Evolutionary conservation across 2,797 vertebrate species (phyloP).

Genomic region (Lithobates sylvaticus): DNA sequence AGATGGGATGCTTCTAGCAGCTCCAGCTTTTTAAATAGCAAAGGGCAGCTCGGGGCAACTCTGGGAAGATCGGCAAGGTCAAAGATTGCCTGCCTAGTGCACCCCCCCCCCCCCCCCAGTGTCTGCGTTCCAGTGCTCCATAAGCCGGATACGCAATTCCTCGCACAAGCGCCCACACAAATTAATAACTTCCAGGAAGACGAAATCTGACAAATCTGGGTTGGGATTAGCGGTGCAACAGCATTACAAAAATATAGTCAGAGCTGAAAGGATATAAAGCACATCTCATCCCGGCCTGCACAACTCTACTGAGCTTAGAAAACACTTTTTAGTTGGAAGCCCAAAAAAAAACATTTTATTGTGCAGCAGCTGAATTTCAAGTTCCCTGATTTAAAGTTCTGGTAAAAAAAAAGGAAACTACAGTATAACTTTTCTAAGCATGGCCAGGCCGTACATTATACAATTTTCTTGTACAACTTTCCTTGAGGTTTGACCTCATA

Average conservation of each 20-base stretch:
- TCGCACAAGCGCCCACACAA: conserved; percentile 31
- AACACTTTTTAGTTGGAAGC: no score
- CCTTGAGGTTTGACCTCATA: no score
- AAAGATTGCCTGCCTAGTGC: background rate
- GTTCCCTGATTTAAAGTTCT: no score
- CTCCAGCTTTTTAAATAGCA: background rate
- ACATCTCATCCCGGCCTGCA: conserved; percentile 4
- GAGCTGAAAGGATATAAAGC: background rate
- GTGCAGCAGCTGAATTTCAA: no score
- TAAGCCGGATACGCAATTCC: background rate
- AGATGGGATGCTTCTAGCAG: no score
- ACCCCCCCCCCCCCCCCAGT: background rate
- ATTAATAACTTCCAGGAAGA: conserved; percentile 31
- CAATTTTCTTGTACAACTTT: no score
- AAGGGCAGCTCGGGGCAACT: background rate
- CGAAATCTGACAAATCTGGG: background rate
- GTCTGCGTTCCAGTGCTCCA: background rate
- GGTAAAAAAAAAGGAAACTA: no score
- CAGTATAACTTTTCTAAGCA: no score
- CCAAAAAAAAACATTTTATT: no score
- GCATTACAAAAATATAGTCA: background rate
- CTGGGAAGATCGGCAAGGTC: background rate
- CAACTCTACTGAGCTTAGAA: background rate
- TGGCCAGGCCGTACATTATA: no score
- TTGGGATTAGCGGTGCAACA: conserved; percentile 13